Evolutionary conservation across 2,113 vertebrate genomes (phyloP).

Genomic region (Aplodontia rufa): DNA sequence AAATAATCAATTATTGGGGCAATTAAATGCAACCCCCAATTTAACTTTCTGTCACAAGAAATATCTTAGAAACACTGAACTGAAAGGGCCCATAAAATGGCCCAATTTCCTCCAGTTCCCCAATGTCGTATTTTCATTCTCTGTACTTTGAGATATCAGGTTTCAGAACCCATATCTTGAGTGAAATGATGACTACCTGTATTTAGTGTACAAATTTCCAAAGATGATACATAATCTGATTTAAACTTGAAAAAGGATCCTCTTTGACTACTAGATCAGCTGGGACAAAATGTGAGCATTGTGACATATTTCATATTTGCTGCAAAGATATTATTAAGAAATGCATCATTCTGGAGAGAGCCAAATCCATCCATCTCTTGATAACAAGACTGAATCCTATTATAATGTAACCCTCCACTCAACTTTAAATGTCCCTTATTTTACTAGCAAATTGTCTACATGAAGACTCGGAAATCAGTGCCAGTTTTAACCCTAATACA

Average conservation of each 20-base stretch:
- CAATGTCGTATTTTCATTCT: background rate
- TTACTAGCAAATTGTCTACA: constrained; percentile 16
- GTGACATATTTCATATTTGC: background rate
- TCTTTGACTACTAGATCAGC: background rate
- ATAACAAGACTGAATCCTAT: background rate
- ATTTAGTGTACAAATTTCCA: background rate
- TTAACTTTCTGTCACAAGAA: background rate
- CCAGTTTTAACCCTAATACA: background rate
- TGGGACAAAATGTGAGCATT: background rate
- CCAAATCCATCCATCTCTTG: background rate
- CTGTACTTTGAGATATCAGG: background rate
- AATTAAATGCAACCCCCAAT: background rate
- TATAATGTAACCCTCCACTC: background rate
- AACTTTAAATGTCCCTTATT: background rate
- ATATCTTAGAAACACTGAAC: background rate
- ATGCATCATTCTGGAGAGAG: background rate
- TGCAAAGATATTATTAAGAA: background rate
- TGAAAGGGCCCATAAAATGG: background rate
- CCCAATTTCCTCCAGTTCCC: background rate
- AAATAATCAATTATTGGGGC: background rate
- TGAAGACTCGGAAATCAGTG: background rate
- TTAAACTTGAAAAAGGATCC: background rate
- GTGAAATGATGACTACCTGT: background rate
- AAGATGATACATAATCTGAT: background rate
- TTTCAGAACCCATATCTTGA: background rate